Evolutionary conservation across 2,113 vertebrate genomes (phyloP).

Genomic region (Tachuris rubrigastra): DNA sequence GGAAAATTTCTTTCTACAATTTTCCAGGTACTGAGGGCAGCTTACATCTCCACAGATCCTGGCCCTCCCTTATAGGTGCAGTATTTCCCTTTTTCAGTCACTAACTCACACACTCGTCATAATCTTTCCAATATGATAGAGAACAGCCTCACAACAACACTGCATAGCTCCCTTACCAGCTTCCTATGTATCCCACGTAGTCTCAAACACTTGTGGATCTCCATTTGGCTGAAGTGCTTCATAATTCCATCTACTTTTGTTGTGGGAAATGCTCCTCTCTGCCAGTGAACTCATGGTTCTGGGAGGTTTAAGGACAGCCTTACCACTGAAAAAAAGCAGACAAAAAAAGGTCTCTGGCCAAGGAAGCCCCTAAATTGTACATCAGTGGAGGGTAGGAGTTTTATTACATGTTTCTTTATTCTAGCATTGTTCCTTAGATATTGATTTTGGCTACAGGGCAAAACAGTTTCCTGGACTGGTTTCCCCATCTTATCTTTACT

Average conservation of each 20-base stretch:
- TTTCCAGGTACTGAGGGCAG: not conserved
- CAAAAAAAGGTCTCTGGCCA: not conserved
- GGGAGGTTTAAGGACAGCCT: not conserved
- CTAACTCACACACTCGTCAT: not conserved
- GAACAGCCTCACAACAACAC: not conserved
- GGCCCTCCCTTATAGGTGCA: not conserved
- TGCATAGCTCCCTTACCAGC: not conserved
- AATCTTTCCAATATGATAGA: not conserved
- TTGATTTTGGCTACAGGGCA: not conserved
- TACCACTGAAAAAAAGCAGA: not conserved
- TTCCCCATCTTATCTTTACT: not conserved
- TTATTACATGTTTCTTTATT: not conserved
- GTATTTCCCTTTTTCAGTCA: not conserved
- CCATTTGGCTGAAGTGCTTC: not conserved
- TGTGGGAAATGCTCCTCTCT: not conserved
- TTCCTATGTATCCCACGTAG: accelerated
- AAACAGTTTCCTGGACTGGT: not conserved
- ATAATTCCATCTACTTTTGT: not conserved
- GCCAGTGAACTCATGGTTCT: not conserved
- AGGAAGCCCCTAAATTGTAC: not conserved
- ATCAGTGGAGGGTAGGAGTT: not conserved
- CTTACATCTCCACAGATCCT: not conserved
- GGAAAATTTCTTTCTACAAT: not conserved
- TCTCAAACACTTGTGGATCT: not conserved
- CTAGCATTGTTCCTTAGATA: not conserved